Evolutionary conservation across 2,888 invertebrate genomes (phyloP).

Genomic region (Ochropleura plecta): DNA sequence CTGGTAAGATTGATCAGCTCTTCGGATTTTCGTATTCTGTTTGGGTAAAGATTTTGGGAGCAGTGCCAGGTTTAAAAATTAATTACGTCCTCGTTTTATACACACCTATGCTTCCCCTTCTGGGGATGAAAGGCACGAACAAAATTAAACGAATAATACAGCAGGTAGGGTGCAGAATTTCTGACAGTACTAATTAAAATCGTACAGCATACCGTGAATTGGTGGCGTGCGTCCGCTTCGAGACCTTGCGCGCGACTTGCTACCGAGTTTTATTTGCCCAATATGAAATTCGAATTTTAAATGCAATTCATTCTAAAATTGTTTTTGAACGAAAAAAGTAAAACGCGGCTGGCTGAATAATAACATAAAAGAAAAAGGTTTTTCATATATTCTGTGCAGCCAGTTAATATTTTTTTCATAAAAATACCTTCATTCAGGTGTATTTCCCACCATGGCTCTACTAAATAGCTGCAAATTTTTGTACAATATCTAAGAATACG

Average conservation of each 20-base stretch:
- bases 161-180: conserved; percentile 37
- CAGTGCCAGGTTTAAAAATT: background rate
- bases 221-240: conserved; percentile 35
- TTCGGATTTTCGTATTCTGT: background rate
- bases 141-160: conserved; percentile 48
- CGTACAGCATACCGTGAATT: conserved; percentile 65
- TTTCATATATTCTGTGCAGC: background rate
- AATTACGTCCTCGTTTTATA: background rate
- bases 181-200: conserved; percentile 65
- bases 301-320: conserved; percentile 32
- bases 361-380: conserved; percentile 8
- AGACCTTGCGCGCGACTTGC: conserved; percentile 46
- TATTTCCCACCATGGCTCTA: no score
- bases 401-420: background rate
- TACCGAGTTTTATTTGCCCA: conserved; percentile 47
- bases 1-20: conserved; percentile 1
- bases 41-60: background rate
- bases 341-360: conserved; percentile 21
- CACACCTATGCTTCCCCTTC: background rate
- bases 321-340: conserved; percentile 7
- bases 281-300: conserved; percentile 50
- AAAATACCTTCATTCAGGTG: background rate
- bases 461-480: background rate
- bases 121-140: conserved; percentile 16
- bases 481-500: conserved; percentile 12